These are phyloP conservation scores for Aptenodytes patagonicus DNA, from an alignment of 2,113 vertebrate genomes.

Conservation along the genomic window DNA sequence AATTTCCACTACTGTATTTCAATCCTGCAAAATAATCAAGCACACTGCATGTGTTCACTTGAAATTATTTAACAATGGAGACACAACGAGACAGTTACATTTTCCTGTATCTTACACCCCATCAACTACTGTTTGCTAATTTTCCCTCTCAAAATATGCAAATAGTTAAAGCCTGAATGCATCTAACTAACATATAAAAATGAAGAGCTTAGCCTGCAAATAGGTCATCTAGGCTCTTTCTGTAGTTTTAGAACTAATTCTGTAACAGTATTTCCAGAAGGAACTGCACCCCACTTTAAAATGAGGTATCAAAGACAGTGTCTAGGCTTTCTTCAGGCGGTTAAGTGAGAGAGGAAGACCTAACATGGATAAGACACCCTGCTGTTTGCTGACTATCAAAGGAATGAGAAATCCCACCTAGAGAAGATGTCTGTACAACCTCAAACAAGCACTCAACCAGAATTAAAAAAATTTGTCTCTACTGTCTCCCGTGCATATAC, in stretches of 20 bases:
- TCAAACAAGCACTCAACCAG: constrained; percentile 9
- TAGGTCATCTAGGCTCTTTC: background rate
- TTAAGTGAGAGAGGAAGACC: background rate
- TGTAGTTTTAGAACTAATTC: background rate
- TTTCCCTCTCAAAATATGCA: background rate
- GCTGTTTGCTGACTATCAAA: background rate
- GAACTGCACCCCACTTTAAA: background rate
- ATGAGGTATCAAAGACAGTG: background rate
- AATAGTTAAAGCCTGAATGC: background rate
- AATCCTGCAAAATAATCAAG: background rate
- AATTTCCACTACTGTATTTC: background rate
- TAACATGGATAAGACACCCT: background rate
- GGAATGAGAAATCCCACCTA: background rate
- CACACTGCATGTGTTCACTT: background rate
- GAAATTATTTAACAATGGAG: background rate
- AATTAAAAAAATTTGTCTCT: background rate
- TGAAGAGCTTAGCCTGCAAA: background rate
- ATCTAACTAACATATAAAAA: background rate
- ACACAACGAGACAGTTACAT: background rate
- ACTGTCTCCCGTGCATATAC: background rate
- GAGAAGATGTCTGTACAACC: background rate
- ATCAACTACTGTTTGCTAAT: background rate
- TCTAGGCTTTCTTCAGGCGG: background rate
- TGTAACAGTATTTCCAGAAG: background rate
- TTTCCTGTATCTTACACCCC: background rate